Evolutionary conservation across 2,113 vertebrate genomes (phyloP).

Genomic region (Vimba vimba): DNA sequence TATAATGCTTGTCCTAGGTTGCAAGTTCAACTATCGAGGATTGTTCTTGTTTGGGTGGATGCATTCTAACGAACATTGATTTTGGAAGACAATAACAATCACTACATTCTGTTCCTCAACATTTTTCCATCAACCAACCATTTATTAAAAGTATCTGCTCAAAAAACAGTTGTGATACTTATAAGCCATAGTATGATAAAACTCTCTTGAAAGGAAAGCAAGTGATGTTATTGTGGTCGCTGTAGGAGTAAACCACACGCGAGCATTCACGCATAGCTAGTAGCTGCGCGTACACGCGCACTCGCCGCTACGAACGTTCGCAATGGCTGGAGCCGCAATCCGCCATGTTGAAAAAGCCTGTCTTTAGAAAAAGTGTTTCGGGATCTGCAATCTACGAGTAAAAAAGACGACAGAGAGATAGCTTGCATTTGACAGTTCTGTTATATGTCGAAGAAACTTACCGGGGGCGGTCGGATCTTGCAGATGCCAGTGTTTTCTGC

Average conservation of each 20-base stretch:
- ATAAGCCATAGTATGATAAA: background rate
- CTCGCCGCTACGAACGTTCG: constrained; percentile 59
- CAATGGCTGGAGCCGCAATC: constrained; percentile 77
- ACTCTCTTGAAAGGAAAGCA: background rate
- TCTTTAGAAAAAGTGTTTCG: constrained; percentile 76
- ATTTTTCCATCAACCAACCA: constrained; percentile 13
- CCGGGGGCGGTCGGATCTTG: constrained; percentile 92
- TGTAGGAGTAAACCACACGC: constrained; percentile 20
- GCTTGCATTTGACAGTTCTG: constrained; percentile 8
- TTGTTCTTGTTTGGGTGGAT: constrained; percentile 43
- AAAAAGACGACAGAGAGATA: background rate
- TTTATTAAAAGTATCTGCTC: background rate
- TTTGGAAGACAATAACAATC: constrained; percentile 37
- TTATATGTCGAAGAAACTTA: constrained; percentile 73
- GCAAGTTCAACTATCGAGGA: background rate
- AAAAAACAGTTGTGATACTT: background rate
- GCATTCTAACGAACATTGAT: background rate
- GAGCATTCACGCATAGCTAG: constrained; percentile 35
- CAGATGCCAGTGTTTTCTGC: constrained; percentile 98
- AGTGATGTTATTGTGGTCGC: constrained; percentile 18
- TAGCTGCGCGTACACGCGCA: constrained; percentile 39
- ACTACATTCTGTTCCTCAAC: background rate
- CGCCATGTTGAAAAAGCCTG: constrained; percentile 88
- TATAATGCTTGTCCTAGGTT: background rate
- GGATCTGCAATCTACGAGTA: constrained; percentile 41